Conservation (phyloP, 2,113 vertebrate genomes). For the Drymodes brunneopygia region DNA sequence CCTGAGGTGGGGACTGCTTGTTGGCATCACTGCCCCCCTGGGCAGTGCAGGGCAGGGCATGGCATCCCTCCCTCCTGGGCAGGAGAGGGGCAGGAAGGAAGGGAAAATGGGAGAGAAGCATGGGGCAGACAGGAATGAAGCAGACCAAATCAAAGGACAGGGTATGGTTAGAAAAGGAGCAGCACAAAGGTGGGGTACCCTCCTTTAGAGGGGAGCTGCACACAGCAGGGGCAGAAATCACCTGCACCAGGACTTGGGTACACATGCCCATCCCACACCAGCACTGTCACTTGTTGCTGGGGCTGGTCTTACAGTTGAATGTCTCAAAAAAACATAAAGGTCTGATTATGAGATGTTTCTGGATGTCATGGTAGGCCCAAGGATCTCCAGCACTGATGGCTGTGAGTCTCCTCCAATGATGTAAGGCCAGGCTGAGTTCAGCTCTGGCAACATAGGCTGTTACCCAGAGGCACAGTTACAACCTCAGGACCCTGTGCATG, state of each 20-base stretch:
- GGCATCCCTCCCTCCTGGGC: not conserved
- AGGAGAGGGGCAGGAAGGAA: not conserved
- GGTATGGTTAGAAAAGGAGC: not conserved
- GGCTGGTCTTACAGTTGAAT: not conserved
- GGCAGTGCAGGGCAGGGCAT: not conserved
- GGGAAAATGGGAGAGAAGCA: not conserved
- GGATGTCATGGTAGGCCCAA: not conserved
- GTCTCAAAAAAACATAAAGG: not conserved
- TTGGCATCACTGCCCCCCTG: not conserved
- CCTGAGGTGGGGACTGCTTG: not conserved
- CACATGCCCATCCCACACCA: not conserved
- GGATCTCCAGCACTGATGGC: not conserved
- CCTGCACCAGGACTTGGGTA: not conserved
- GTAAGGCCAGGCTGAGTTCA: not conserved
- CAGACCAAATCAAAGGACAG: not conserved
- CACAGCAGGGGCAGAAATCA: not conserved
- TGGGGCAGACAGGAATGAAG: not conserved
- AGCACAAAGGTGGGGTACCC: not conserved
- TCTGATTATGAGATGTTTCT: constrained; percentile 20
- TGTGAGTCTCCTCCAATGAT: not conserved
- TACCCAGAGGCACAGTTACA: not conserved
- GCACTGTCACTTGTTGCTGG: not conserved
- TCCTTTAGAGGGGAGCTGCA: not conserved
- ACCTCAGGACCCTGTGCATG: not conserved
- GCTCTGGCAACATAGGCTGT: not conserved